phyloP scores from a whole-genome alignment of 1,140 invertebrate species.

The Magallana angulata region DNA sequence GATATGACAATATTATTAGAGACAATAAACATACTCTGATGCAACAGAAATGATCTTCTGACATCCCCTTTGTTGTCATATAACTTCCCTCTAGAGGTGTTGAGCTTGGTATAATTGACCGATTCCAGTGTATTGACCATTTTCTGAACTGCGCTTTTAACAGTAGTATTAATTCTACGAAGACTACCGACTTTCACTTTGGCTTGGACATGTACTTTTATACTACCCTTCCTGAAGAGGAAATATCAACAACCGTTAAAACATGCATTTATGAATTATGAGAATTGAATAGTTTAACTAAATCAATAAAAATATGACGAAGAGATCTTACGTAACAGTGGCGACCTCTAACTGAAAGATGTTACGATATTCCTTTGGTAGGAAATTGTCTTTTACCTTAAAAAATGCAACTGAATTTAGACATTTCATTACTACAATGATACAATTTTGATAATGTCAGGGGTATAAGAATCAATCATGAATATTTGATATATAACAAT shows the following conservation, averaged over 20 bases:
- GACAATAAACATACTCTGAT: neutral
- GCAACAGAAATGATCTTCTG: neutral
- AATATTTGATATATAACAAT: too few species aligned
- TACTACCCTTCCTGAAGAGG: neutral
- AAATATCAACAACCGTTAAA: neutral
- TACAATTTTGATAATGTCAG: too few species aligned
- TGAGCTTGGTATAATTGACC: neutral
- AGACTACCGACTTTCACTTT: neutral
- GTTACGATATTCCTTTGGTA: neutral
- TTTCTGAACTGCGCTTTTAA: neutral
- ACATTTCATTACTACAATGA: too few species aligned
- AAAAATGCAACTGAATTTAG: neutral
- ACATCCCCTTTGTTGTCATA: constrained; percentile 19
- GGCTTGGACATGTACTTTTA: neutral
- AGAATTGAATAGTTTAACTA: neutral
- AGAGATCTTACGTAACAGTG: neutral
- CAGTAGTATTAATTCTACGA: neutral
- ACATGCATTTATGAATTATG: neutral
- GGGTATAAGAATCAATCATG: too few species aligned
- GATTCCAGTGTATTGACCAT: neutral
- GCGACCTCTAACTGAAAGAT: neutral
- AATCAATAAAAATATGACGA: too few species aligned
- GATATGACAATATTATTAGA: too few species aligned
- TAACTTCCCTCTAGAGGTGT: neutral
- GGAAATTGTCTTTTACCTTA: neutral